Conservation (phyloP, 2,797 vertebrate species). For the Synanceia verrucosa region DNA sequence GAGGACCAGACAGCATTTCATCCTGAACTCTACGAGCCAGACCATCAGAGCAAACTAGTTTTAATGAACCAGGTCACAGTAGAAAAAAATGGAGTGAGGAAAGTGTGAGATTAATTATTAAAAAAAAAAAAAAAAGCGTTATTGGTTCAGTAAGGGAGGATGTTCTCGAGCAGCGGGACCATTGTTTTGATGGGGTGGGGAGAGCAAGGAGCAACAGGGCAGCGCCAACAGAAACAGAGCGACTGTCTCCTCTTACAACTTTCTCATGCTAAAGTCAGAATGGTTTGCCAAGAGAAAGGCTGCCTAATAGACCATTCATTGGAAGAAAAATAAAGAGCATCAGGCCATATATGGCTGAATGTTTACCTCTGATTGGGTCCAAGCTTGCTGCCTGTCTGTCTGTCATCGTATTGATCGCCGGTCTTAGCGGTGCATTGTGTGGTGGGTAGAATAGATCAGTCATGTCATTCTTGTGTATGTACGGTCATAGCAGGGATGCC, state of each 20-base stretch:
- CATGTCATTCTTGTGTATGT: slow-evolving; percentile 57
- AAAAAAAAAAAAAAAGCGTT: neutral
- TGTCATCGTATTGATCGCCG: slow-evolving; percentile 55
- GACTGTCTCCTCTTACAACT: slow-evolving; percentile 30
- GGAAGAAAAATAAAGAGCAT: neutral
- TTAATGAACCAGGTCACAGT: neutral
- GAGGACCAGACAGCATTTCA: slow-evolving; percentile 33
- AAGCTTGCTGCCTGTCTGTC: slow-evolving; percentile 62
- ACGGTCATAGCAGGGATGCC: slow-evolving; percentile 68
- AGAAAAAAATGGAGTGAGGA: neutral
- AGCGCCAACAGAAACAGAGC: slow-evolving; percentile 37
- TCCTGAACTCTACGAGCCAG: neutral
- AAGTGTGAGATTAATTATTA: neutral
- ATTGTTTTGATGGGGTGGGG: slow-evolving; percentile 31
- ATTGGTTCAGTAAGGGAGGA: neutral
- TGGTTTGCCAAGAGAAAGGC: no score
- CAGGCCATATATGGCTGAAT: slow-evolving; percentile 30
- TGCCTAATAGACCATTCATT: neutral
- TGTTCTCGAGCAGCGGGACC: neutral
- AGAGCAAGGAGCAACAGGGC: slow-evolving; percentile 6
- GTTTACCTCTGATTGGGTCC: slow-evolving; percentile 65
- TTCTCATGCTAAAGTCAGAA: slow-evolving; percentile 23
- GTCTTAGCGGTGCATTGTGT: slow-evolving; percentile 66
- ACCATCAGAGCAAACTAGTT: slow-evolving; percentile 39
- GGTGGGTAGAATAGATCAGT: slow-evolving; percentile 57